Evolutionary conservation across 1,140 invertebrate genomes (phyloP).

Genomic region (Pseudomyrmex cubaensis): DNA sequence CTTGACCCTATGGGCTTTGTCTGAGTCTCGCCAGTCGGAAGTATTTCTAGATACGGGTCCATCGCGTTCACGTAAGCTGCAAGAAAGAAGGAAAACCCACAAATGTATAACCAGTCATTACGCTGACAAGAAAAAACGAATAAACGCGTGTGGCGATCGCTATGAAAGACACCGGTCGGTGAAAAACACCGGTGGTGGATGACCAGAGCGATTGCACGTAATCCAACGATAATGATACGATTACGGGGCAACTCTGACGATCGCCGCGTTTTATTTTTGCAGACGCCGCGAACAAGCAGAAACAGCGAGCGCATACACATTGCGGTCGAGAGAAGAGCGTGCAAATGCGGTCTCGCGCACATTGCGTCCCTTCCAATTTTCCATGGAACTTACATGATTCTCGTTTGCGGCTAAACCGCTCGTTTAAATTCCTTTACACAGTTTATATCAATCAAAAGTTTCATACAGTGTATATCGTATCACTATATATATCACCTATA

Average conservation of each 20-base stretch:
- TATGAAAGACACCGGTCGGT: not conserved
- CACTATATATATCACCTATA: not conserved
- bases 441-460: not conserved
- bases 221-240: constrained; percentile 44
- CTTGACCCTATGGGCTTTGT: constrained; percentile 89
- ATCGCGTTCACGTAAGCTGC: constrained; percentile 73
- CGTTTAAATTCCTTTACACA: not conserved
- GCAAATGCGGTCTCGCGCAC: not conserved
- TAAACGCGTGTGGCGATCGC: not conserved
- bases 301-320: not conserved
- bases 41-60: constrained; percentile 86
- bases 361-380: not conserved
- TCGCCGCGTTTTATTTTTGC: constrained; percentile 25
- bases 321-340: not conserved
- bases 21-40: constrained; percentile 88
- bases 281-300: not conserved
- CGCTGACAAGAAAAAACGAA: constrained; percentile 19
- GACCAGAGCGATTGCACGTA: constrained; percentile 42
- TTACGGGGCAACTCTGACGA: constrained; percentile 1
- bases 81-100: constrained; percentile 61
- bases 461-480: not conserved
- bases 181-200: constrained; percentile 2
- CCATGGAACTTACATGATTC: constrained; percentile 5
- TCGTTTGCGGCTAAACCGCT: not conserved
- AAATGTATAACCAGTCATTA: constrained; percentile 49